Base-by-base conservation (phyloP, 2,888 invertebrate genomes). In the Machimus atricapillus region DNA sequence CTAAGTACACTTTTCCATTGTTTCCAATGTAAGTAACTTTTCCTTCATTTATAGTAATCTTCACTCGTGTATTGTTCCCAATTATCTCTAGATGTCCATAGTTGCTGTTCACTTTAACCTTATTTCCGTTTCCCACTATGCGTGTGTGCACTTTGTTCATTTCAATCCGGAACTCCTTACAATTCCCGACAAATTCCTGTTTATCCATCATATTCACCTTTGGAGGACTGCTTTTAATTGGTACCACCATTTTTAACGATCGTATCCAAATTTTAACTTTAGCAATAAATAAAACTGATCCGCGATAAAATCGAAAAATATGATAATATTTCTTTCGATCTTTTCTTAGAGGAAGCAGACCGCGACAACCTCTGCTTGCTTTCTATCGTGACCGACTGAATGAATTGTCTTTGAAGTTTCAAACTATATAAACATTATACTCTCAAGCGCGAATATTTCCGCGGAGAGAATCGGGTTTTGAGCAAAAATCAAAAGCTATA, bases 41-140 rank as follows among this genome's bases (percentile, higher is more conserved):
- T 0, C 92, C 92, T 76, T 89, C 89, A 85, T 92, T 92, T 19
- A 89, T 89, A 31, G 90, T 89, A n/a, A 92, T 91, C 88, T 92
- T 92, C 16, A 92, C 89, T 43, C 90, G 89, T 58, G 91, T 92
- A 56, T 89, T 90, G 87, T 92, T 92, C 27, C 92, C 92, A 85
- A 92, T 90, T 12, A 92, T 89, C 74, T 91, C 90, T 56, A 92
- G 87, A 43, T 89, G 90, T n/a, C 91, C 92, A 8, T 89, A 89
- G 87, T 92, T 92, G 0, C 85, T 43, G 79, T 89, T 90, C 34
- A 92, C 90, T n/a, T 91, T 90, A 87, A 92, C 90, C n/a, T 92
- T 91, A 88, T 92, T 92, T 74, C 90, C 90, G 86, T 92, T 92
- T 4, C 92, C 92, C 40, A 92, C 91, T 27, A 92, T 91, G 6